These are phyloP conservation scores for Platycnemis pennipes DNA, from an alignment of 2,888 invertebrate genomes.

Conservation along the genomic window DNA sequence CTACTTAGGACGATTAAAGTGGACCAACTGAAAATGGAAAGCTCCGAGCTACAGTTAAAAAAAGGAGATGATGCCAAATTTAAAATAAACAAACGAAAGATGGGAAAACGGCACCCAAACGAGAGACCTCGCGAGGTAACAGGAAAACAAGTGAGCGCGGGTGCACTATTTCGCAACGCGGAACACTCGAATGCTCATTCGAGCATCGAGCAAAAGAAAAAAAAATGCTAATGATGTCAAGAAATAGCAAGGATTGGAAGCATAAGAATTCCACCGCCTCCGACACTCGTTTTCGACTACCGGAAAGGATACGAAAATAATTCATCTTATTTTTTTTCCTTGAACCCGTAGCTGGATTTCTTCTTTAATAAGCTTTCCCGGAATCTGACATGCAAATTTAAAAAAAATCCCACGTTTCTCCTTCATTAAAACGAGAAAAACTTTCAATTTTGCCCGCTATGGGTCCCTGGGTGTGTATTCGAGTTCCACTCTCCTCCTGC, in stretches of 20 bases:
- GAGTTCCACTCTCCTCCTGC: not conserved
- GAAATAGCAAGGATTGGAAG: not conserved
- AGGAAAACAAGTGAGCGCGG: not conserved
- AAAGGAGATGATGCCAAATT: not conserved
- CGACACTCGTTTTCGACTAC: not conserved
- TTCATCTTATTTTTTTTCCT: not conserved
- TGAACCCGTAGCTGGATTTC: not conserved
- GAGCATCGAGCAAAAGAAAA: not conserved
- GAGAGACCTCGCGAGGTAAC: not conserved
- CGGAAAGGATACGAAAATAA: not conserved
- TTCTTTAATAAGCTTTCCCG: not conserved
- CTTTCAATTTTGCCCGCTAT: not conserved
- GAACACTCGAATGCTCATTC: not conserved
- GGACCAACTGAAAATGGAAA: not conserved
- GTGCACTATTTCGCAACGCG: not conserved
- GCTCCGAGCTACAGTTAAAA: not conserved
- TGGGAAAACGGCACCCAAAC: not conserved
- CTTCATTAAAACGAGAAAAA: not conserved
- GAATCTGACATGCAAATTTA: not conserved
- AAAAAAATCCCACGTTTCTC: not conserved
- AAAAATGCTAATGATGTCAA: not conserved
- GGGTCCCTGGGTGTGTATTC: not conserved
- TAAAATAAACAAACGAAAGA: not conserved
- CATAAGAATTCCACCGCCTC: not conserved
- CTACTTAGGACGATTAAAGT: not conserved